phyloP scores from a whole-genome alignment of 2,113 vertebrate species.

The Solea senegalensis region DNA sequence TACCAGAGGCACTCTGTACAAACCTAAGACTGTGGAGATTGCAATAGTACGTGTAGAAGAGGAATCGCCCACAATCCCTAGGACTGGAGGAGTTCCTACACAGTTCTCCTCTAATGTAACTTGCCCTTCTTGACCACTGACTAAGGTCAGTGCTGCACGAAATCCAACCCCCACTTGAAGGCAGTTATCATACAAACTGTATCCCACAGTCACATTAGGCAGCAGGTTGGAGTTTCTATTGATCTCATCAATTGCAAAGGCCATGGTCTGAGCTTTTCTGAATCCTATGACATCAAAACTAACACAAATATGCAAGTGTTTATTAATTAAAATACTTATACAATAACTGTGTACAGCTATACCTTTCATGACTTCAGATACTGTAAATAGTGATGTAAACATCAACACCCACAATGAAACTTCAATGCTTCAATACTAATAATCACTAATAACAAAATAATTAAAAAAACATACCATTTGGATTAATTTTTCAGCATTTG shows the following conservation, averaged over 20 bases:
- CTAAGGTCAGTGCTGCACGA: constrained; percentile 25
- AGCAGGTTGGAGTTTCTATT: no score
- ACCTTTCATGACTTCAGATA: no score
- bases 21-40: constrained; percentile 46
- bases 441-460: no score
- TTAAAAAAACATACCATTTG: no score
- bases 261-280: constrained; percentile 63
- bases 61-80: constrained; percentile 67
- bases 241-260: constrained; percentile 52
- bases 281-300: constrained; percentile 62
- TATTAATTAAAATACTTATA: neutral
- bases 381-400: no score
- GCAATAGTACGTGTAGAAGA: constrained; percentile 70
- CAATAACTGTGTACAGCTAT: neutral
- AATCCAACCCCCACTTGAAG: no score
- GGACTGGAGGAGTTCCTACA: constrained; percentile 58
- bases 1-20: no score
- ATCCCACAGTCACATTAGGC: no score
- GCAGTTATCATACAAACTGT: no score
- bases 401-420: no score
- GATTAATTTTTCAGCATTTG: no score
- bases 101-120: constrained; percentile 40
- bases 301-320: neutral
- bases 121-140: constrained; percentile 58
- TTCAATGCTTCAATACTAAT: no score